Evolutionary conservation across 2,113 vertebrate genomes (phyloP).

Genomic region (Sceloporus tristichus): DNA sequence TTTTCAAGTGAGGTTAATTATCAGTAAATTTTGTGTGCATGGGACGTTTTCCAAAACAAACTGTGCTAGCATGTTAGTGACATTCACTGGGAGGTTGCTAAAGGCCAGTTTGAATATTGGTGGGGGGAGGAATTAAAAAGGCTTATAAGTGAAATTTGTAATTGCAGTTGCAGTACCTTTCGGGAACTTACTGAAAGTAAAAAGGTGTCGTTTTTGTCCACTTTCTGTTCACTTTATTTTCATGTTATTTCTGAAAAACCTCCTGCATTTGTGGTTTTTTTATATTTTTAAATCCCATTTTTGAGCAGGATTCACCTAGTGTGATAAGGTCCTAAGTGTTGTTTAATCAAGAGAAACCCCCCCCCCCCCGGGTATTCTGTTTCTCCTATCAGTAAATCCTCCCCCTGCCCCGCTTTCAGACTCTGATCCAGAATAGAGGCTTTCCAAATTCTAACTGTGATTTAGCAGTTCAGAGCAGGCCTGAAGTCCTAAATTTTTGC

Average conservation of each 20-base stretch:
- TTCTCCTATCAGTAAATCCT: not conserved
- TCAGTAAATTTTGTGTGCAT: not conserved
- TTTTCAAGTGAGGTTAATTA: slow-evolving; percentile 7
- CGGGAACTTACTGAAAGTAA: no score
- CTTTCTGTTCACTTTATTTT: no score
- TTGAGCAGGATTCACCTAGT: not conserved
- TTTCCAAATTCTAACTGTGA: not conserved
- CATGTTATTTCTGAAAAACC: no score
- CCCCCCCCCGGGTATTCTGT: not conserved
- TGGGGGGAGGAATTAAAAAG: slow-evolving; percentile 4
- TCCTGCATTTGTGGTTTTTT: no score
- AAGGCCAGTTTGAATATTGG: not conserved
- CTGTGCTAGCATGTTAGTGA: not conserved
- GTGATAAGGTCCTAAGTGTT: slow-evolving; percentile 1
- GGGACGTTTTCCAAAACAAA: not conserved
- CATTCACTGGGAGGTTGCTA: slow-evolving; percentile 30
- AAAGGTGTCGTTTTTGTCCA: no score
- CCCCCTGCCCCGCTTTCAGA: not conserved
- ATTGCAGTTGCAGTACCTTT: no score
- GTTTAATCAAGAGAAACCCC: not conserved
- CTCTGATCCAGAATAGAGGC: not conserved
- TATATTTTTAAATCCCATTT: no score
- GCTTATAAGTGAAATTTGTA: slow-evolving; percentile 21
- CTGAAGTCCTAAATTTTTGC: not conserved
- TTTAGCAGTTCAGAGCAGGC: not conserved